Conservation (phyloP, 2,113 vertebrate species). For the Gracilinanus agilis region DNA sequence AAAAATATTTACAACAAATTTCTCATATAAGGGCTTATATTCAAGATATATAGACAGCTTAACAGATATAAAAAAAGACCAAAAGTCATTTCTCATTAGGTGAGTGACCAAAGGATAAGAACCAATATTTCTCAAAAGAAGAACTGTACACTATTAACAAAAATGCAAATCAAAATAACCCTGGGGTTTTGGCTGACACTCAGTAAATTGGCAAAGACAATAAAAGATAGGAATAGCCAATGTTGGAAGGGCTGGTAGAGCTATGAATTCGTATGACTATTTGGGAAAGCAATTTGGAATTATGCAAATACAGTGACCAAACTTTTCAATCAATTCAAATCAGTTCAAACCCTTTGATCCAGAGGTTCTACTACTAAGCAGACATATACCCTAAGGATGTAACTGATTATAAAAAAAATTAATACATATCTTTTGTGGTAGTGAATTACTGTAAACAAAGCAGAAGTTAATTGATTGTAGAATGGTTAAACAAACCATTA, state of each 20-base stretch:
- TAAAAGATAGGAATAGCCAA: neutral
- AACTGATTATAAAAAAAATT: neutral
- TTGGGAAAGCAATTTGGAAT: neutral
- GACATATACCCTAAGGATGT: neutral
- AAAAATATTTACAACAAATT: neutral
- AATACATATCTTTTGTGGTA: neutral
- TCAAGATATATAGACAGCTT: neutral
- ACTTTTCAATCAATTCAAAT: no score
- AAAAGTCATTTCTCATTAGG: neutral
- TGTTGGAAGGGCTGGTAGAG: neutral
- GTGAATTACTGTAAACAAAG: neutral
- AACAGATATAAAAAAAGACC: neutral
- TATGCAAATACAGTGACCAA: neutral
- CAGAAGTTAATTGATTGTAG: neutral
- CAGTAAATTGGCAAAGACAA: neutral
- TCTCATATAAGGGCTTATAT: neutral
- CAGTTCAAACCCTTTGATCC: neutral
- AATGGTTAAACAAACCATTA: neutral
- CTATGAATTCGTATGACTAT: neutral
- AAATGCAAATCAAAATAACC: neutral
- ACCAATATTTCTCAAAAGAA: neutral
- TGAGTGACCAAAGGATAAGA: neutral
- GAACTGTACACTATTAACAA: neutral
- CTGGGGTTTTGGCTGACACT: neutral
- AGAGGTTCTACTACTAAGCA: neutral